These are phyloP conservation scores for Burhinus bistriatus DNA, from an alignment of 2,113 vertebrate genomes.

Conservation along the genomic window DNA sequence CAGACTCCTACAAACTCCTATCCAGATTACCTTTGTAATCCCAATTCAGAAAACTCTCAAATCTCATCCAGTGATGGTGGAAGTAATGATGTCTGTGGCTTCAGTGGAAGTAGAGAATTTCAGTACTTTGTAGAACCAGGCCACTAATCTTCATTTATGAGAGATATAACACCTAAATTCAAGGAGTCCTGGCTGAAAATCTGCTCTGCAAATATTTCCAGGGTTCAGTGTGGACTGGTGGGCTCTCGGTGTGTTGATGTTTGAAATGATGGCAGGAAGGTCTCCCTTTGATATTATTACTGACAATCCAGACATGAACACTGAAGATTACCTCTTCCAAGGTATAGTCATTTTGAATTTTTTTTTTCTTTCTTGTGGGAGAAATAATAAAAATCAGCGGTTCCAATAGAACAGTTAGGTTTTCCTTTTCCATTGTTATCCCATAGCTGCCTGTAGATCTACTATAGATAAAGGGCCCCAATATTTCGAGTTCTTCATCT, in stretches of 20 bases:
- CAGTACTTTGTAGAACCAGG: background rate
- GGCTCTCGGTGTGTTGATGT: slow-evolving; percentile 97
- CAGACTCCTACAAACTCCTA: background rate
- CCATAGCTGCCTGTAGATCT: background rate
- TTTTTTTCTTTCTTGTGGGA: background rate
- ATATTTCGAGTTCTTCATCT: background rate
- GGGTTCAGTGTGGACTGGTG: slow-evolving; percentile 99
- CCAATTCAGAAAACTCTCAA: background rate
- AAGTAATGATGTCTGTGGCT: background rate
- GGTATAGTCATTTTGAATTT: slow-evolving; percentile 63
- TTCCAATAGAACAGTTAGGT: background rate
- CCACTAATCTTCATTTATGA: background rate
- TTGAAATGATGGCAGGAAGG: slow-evolving; percentile 98
- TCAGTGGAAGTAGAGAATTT: background rate
- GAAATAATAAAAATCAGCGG: rapidly evolving
- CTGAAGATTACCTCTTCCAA: slow-evolving; percentile 99
- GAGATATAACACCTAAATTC: rapidly evolving
- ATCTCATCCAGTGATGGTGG: background rate
- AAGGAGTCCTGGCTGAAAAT: background rate
- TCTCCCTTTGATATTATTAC: slow-evolving; percentile 98
- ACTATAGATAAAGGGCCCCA: background rate
- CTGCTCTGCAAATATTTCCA: slow-evolving; percentile 22
- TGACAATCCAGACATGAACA: slow-evolving; percentile 99
- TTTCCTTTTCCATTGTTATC: background rate
- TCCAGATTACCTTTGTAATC: background rate